These are phyloP conservation scores for Amblyjoppa proteus DNA, from an alignment of 2,888 invertebrate genomes.

Conservation along the genomic window DNA sequence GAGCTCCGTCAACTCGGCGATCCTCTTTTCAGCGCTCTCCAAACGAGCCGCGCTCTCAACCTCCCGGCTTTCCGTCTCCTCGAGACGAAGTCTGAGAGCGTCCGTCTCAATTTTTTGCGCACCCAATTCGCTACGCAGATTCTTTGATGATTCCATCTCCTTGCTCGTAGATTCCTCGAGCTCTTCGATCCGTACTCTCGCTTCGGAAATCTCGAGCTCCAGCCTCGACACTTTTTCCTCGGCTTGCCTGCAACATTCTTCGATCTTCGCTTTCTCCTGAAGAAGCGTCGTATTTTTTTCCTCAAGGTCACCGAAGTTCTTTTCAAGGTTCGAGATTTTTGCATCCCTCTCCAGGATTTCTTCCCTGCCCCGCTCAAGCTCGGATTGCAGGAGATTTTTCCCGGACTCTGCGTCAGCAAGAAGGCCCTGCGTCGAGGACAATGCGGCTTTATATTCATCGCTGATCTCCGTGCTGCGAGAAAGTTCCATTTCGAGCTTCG, in stretches of 20 bases:
- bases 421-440: not conserved
- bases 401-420: not conserved
- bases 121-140: conserved; percentile 25
- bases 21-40: conserved; percentile 73
- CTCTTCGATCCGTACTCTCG: conserved; percentile 30
- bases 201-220: conserved; percentile 30
- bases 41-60: conserved; percentile 66
- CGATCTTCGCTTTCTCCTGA: conserved; percentile 31
- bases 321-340: conserved; percentile 1
- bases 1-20: conserved; percentile 68
- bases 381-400: conserved; percentile 2
- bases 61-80: conserved; percentile 33
- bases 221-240: conserved; percentile 28
- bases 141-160: conserved; percentile 11
- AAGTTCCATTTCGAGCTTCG: conserved; percentile 23
- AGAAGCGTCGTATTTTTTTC: conserved; percentile 8
- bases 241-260: conserved; percentile 25
- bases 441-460: not conserved
- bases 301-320: conserved; percentile 17
- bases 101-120: conserved; percentile 35
- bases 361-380: not conserved
- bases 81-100: conserved; percentile 5
- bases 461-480: not conserved
- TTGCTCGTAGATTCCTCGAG: conserved; percentile 49
- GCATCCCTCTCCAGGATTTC: conserved; percentile 23